Conservation (phyloP, 2,113 vertebrate genomes). For the Percina caprodes region DNA sequence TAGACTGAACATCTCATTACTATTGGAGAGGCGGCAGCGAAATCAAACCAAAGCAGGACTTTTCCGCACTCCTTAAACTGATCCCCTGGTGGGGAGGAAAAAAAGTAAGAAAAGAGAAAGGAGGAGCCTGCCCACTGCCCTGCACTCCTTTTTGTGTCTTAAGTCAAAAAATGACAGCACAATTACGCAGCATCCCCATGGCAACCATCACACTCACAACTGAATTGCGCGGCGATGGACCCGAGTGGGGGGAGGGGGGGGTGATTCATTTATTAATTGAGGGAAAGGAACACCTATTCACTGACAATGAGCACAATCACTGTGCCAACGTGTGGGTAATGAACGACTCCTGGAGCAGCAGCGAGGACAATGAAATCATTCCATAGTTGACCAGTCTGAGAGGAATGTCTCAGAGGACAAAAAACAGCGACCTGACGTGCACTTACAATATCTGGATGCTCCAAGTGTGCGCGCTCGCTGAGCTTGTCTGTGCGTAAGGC, state of each 20-base stretch:
- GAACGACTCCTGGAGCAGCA: not conserved
- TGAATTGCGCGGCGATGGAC: constrained; percentile 48
- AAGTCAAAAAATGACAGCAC: constrained; percentile 41
- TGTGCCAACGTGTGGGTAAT: constrained; percentile 56
- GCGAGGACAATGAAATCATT: constrained; percentile 66
- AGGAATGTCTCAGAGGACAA: constrained; percentile 63
- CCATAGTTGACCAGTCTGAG: constrained; percentile 63
- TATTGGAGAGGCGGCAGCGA: not conserved
- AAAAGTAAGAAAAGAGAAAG: not conserved
- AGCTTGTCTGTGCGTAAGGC: not conserved
- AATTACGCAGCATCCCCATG: constrained; percentile 62
- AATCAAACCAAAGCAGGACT: not conserved
- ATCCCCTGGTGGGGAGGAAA: constrained; percentile 8
- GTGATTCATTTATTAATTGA: constrained; percentile 70
- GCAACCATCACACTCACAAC: constrained; percentile 64
- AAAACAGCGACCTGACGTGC: constrained; percentile 55
- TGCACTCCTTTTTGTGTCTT: constrained; percentile 14
- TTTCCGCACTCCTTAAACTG: constrained; percentile 20
- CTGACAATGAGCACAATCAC: constrained; percentile 67
- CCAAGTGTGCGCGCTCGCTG: constrained; percentile 14
- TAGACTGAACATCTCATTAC: not conserved
- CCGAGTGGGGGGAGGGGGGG: constrained; percentile 56
- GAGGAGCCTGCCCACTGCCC: constrained; percentile 28
- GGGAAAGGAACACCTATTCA: constrained; percentile 65
- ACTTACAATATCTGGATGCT: constrained; percentile 54